Evolutionary conservation across 2,797 vertebrate species (phyloP).

Genomic region (Phoebastria nigripes): DNA sequence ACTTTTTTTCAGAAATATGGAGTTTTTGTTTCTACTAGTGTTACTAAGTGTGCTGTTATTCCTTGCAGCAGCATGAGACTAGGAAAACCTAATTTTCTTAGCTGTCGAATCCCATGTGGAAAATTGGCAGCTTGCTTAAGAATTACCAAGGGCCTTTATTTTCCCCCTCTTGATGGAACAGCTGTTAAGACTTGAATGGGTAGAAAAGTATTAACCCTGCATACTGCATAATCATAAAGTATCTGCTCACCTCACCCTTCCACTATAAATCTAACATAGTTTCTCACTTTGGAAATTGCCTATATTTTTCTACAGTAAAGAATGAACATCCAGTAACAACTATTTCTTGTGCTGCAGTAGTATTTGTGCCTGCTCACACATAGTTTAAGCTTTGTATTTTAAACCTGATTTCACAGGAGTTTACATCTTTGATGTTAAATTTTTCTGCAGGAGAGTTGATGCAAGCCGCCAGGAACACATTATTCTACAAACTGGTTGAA

Average conservation of each 20-base stretch:
- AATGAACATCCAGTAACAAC: neutral
- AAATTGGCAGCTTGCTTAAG: conserved; percentile 64
- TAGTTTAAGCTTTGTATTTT: neutral
- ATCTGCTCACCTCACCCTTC: neutral
- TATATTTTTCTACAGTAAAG: neutral
- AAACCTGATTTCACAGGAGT: neutral
- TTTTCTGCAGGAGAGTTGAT: neutral
- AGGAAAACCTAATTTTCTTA: conserved; percentile 41
- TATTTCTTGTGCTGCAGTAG: neutral
- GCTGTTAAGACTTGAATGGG: conserved; percentile 46
- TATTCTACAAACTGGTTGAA: neutral
- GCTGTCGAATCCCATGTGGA: conserved; percentile 48
- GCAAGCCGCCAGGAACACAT: neutral
- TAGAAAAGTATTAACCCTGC: conserved; percentile 38
- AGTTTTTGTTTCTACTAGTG: neutral
- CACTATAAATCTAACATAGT: neutral
- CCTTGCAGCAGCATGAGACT: neutral
- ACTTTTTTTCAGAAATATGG: neutral
- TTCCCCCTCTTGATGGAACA: conserved; percentile 27
- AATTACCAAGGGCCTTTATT: conserved; percentile 54
- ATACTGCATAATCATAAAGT: neutral
- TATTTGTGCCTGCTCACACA: neutral
- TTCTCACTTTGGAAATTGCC: neutral
- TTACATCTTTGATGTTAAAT: neutral
- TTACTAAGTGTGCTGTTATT: neutral